Evolutionary conservation across 2,888 invertebrate genomes (phyloP), one percentile per base, ranked within the genome.

Genomic region (Ectemnius lituratus): DNA sequence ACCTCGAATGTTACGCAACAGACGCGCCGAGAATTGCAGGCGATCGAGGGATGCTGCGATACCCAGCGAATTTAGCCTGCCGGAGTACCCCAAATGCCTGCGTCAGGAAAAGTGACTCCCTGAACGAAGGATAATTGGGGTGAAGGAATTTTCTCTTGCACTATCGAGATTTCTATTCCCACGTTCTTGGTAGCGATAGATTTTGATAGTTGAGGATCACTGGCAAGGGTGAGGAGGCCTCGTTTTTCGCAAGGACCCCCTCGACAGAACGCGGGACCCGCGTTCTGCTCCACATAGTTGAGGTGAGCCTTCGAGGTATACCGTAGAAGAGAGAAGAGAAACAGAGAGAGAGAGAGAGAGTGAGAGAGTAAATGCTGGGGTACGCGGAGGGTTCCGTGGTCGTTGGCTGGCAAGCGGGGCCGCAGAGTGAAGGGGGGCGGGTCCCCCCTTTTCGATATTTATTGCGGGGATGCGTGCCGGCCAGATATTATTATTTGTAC

Each of bases 401-500:
- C 67, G 72, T 68, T 58, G 73, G 68, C 67, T 60, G 72, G 62
- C 64, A 70, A 74, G 73, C 70, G 70, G 67, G 70, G 73, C 59
- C 58, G 62, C 62, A 67, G 70, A 64, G 73, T 66, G 59, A 20
- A 56, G 72, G 63, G 60, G 67, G 70, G 63, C 63, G 59, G 62
- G 83, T 76, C 69, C 67, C 65, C 72, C 71, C 61, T 67, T 68
- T 73, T 78, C 78, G 85, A 87, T 89, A 89, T 89, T 89, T 89
- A 89, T 89, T 86, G 87, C 87, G 76, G 85, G 86, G 85, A 85
- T 86, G 86, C 87, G 87, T 87, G 86, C 85, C 81, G 67, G 79
- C 74, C 83, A 87, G 87, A 86, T 87, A 89, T 89, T 84, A 87
- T 88, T 89, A 87, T 89, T 87, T 86, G 88, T 85, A 86, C 86